Evolutionary conservation across 2,113 vertebrate genomes (phyloP).

Genomic region (Mohoua ochrocephala): DNA sequence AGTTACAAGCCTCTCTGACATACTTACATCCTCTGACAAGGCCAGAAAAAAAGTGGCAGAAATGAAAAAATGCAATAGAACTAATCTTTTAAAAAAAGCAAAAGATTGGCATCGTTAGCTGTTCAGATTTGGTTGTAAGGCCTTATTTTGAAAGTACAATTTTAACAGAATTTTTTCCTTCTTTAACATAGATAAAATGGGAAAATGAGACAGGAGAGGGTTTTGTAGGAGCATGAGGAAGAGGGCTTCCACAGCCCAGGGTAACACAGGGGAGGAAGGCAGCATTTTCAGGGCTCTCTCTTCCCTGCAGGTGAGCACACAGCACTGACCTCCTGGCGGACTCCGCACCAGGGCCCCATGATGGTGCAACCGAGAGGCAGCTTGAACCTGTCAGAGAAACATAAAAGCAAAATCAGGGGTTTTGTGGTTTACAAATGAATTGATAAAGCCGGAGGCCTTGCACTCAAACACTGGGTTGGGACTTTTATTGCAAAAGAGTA

Average conservation of each 20-base stretch:
- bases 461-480: background rate
- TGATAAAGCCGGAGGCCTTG: background rate
- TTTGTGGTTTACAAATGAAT: background rate
- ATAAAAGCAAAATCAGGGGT: background rate
- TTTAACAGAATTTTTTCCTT: background rate
- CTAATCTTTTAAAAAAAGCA: background rate
- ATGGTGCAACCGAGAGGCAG: conserved; percentile 36
- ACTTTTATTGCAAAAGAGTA: background rate
- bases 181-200: background rate
- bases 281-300: background rate
- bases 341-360: conserved; percentile 47
- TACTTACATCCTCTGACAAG: background rate
- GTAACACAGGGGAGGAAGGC: background rate
- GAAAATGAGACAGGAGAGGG: background rate
- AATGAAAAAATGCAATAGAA: background rate
- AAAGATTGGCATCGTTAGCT: background rate
- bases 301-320: background rate
- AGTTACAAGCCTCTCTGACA: background rate
- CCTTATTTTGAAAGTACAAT: background rate
- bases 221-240: background rate
- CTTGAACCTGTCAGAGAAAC: conserved; percentile 62
- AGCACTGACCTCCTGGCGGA: conserved; percentile 67
- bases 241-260: background rate
- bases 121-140: background rate
- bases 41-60: background rate